Evolutionary conservation across 2,888 invertebrate species (phyloP).

Genomic region (Mechanitis messenoides): DNA sequence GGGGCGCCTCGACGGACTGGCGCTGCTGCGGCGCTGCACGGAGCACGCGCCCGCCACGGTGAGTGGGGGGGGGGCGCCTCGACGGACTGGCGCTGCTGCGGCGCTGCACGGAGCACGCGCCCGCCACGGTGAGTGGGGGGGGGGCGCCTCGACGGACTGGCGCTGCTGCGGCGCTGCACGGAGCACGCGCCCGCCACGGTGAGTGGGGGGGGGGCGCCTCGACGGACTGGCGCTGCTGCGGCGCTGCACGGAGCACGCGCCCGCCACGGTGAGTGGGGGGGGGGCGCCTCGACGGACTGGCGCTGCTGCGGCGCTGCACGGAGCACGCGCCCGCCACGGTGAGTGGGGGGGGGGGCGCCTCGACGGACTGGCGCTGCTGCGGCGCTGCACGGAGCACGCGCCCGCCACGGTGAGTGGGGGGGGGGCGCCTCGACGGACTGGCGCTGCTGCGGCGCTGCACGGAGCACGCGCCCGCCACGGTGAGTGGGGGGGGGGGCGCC

Average conservation of each 20-base stretch:
- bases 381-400: constrained; percentile 6
- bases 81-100: constrained; percentile 8
- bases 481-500: constrained; percentile 23
- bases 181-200: background rate
- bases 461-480: background rate
- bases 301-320: constrained; percentile 8
- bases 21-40: constrained; percentile 8
- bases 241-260: constrained; percentile 1
- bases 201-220: constrained; percentile 23
- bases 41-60: background rate
- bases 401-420: too few species aligned
- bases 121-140: background rate
- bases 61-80: constrained; percentile 23
- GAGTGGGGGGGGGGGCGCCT: background rate
- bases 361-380: constrained; percentile 3
- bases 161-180: constrained; percentile 8
- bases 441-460: constrained; percentile 7
- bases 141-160: constrained; percentile 22
- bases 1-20: constrained; percentile 22
- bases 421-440: constrained; percentile 23
- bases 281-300: constrained; percentile 22
- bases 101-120: constrained; percentile 1
- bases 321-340: background rate
- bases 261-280: background rate
- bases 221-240: constrained; percentile 8